Conservation (phyloP, 2,797 vertebrate species). For the Philypnodon macrostomus region DNA sequence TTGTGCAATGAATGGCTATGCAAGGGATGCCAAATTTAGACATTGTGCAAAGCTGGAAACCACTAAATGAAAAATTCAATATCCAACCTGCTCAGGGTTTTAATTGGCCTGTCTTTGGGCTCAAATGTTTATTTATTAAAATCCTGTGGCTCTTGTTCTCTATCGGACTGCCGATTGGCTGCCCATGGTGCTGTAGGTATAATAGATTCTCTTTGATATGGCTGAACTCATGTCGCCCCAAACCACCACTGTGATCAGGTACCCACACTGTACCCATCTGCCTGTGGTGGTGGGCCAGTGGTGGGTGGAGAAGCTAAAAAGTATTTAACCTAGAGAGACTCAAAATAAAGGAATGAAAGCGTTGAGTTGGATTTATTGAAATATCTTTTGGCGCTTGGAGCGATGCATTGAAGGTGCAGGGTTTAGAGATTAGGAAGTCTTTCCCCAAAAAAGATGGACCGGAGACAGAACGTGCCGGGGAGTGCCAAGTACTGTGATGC, state of each 20-base stretch:
- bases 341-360: no score
- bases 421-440: no score
- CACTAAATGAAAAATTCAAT: conserved; percentile 18
- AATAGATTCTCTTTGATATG: conserved; percentile 62
- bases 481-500: no score
- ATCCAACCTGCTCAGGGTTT: conserved; percentile 26
- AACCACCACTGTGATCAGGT: conserved; percentile 42
- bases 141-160: conserved; percentile 12
- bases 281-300: no score
- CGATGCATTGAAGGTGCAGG: no score
- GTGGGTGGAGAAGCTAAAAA: no score
- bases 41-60: conserved; percentile 13
- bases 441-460: no score
- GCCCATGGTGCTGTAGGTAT: conserved; percentile 21
- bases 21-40: conserved; percentile 25
- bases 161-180: conserved; percentile 13
- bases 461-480: no score
- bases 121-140: conserved; percentile 46
- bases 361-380: no score
- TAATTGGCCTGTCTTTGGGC: conserved; percentile 30
- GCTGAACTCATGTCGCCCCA: conserved; percentile 41
- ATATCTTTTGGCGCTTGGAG: no score
- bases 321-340: no score
- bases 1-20: conserved; percentile 12
- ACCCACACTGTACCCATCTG: conserved; percentile 32